Base-by-base conservation (phyloP, 1,140 invertebrate genomes). In the Cylas formicarius region DNA sequence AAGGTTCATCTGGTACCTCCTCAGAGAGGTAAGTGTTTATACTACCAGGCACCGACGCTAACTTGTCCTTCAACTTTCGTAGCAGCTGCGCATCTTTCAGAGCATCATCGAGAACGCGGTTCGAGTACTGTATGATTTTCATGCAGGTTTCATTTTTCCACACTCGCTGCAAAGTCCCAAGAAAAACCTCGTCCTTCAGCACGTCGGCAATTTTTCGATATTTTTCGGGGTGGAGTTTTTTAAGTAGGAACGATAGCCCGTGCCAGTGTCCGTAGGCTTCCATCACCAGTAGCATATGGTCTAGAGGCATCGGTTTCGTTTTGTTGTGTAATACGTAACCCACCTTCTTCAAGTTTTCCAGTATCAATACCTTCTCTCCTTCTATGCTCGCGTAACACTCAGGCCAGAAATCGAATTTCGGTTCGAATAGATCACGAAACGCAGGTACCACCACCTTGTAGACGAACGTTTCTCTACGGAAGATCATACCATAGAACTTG, bases 251-350 rank as follows among this genome's bases (percentile, higher is more conserved):
- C 0, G 71, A 71, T 0, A 71, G 35, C 2, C 72, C 72, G 53
- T 78, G 76, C 10, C 72, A 65, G 35, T 65, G 66, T 7, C 66
- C 75, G 48, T 76, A 66, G 13, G 62, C 65, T 48, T 65, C 60
- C 14, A 76, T 58, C 3, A 70, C 62, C 2, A 69, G 24, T 10
- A 50, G 56, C 5, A 71, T 56, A 42, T 71, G 67, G 1, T 66
- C 58, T 9, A 62, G 23, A 2, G 65, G 54, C 3, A 76, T 42
- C 2, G 68, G 56, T 8, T 52, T 43, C 7, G 65, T 60, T 43
- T 69, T 65, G 40, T 72, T 60, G 27, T 67, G 57, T 47, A 76
- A 60, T 8, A 32, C 28, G 45, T 64, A 77, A 1, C 66, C 66
- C 3, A 41, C 16, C 2, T 43, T 27, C 21, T 61, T 55, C 7